Evolutionary conservation across 2,797 vertebrate species (phyloP).

Genomic region (Echeneis naucrates): DNA sequence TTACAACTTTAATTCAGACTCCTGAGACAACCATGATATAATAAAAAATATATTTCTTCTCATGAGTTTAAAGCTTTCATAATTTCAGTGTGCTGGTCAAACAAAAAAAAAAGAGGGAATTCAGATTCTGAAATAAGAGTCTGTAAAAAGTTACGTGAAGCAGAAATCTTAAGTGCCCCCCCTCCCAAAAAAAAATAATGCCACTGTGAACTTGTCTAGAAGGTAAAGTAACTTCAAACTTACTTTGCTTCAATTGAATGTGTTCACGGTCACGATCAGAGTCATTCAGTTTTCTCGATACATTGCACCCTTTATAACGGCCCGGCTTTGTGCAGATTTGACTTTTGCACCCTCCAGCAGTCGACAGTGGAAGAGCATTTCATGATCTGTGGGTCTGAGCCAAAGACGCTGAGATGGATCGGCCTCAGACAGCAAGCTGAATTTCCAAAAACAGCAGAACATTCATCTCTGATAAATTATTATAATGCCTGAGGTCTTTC

Average conservation of each 20-base stretch:
- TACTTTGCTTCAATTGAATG: too few species aligned
- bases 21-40: background rate
- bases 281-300: background rate
- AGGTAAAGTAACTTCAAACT: background rate
- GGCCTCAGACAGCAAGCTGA: background rate
- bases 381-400: background rate
- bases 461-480: too few species aligned
- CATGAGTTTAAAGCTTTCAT: too few species aligned
- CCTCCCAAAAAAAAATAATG: too few species aligned
- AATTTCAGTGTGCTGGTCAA: too few species aligned
- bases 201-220: too few species aligned
- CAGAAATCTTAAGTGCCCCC: background rate
- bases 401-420: background rate
- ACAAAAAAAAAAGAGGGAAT: too few species aligned
- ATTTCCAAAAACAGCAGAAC: too few species aligned
- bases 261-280: background rate
- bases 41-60: background rate
- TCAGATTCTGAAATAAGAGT: background rate
- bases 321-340: background rate
- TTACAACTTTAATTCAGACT: background rate
- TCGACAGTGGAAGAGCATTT: background rate
- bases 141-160: background rate
- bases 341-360: conserved; percentile 1
- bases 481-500: background rate
- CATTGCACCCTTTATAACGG: too few species aligned